Evolutionary conservation across 2,113 vertebrate genomes (phyloP), one percentile per base, ranked within the genome.

Genomic region (Geococcyx californianus): DNA sequence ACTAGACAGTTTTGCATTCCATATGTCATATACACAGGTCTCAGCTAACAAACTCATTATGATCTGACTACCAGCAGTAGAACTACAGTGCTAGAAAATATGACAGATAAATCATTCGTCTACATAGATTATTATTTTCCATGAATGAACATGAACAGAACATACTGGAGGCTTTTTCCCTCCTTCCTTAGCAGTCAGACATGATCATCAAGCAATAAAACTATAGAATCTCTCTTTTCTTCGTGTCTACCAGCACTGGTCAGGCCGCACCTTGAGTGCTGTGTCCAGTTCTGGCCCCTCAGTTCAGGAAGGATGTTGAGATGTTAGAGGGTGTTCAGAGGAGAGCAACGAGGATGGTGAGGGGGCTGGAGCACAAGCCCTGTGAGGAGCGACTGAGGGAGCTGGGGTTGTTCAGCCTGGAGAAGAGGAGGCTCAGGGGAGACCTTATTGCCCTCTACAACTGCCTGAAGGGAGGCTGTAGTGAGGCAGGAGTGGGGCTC

Each of bases 1-100:
- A 97, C 93, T 94, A 94, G 94, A 91, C 95, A 95, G 83, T 89
- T 97, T 72, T 95, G 91, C 89, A 87, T 94, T 92, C 94, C 60
- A 5, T 68, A 81, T 89, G 82, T 87, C 94, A 97, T 84, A 97
- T 84, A 82, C 34, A 93, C 16, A 75, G 78, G 69, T 91, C 45
- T 95, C 95, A 94, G 58, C 89, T 90, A 97, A 96, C 56, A 94
- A 92, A 74, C 72, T 88, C 68, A 54, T 80, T 96, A 87, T 83
- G 85, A 47, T 89, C 79, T 95, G 97, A 94, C 82, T 90, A 91
- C 69, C 90, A 88, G 51, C 60, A 89, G 34, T 90, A 56, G 49
- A 92, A 94, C 45, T 95, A 23, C 34, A 97, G 84, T 95, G 94
- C 18, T 91, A 95, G 62, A 96, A 97, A 92, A 82, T 78, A 92